Evolutionary conservation across 2,888 invertebrate species (phyloP), one percentile per base, ranked within the genome.

Genomic region (Platycheirus rosarum): DNA sequence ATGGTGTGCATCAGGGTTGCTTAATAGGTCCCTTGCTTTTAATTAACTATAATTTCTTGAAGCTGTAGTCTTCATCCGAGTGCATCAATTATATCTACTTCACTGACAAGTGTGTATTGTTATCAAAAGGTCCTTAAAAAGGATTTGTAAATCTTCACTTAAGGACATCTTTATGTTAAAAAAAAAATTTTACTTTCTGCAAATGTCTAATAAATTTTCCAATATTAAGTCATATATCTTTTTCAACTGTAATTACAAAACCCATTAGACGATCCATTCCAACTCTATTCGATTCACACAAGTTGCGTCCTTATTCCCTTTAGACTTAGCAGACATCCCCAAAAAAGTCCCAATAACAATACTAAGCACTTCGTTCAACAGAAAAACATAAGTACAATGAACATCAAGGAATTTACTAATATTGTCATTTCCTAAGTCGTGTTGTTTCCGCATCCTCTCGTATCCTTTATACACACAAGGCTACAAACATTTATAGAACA

Each of bases 351-450:
- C 26, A 16, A n/a, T 13, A 53, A 76, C 75, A 75, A 60, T 53
- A 51, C 23, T 23, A 23, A 23, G 23, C 42, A 40, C 32, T 48
- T 48, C 66, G 23, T 23, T 60, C 60, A 23, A 65, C 73, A 74
- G 20, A 35, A n/a, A 16, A n/a, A 32, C 20, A 35, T 35, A 35
- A 35, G 11, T 48, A 63, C 48, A 70, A 49, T 65, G 70, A 57
- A 71, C 65, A 51, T 37, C 70, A 60, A 71, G 70, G 77, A 77
- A 77, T 77, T 77, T 65, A 70, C 70, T 77, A 77, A 77, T 77
- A 77, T 77, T 71, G 65, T 65, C 77, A 48, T 77, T 69, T 70
- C 40, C 48, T 76, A 37, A 68, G 60, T 57, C 42, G 49, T 75
- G 44, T 46, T 57, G 48, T 77, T 48, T n/a, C n/a, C 23, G 23